Percentiles rank a stretch among this genome's conserved stretches.
Conservation (phyloP, 1,140 invertebrate genomes). For the Rhyacophila brunnea region DNA sequence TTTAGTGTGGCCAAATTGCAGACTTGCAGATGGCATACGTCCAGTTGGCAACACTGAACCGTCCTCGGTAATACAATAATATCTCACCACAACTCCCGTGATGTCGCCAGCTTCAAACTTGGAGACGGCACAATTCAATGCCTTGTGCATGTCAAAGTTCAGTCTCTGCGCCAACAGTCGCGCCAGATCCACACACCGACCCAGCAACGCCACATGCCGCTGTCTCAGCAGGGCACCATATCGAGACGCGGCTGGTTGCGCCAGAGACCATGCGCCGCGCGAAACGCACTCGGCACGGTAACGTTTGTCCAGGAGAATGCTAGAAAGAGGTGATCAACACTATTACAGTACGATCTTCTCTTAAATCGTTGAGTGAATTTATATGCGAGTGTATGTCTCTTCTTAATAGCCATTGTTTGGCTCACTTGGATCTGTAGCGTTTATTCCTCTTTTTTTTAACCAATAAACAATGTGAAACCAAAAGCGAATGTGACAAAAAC, state of each 20-base stretch:
- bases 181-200: constrained; percentile 95
- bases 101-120: constrained; percentile 97
- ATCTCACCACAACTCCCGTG: constrained; percentile 96
- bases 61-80: too few relatives aligned
- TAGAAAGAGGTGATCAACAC: constrained; percentile 52
- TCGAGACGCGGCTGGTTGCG: constrained; percentile 68
- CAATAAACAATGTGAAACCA: too few relatives aligned
- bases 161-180: constrained; percentile 93
- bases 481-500: too few relatives aligned
- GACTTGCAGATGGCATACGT: too few relatives aligned
- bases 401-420: too few relatives aligned
- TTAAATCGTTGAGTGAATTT: too few relatives aligned
- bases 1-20: too few relatives aligned
- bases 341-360: too few relatives aligned
- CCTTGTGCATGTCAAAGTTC: constrained; percentile 94
- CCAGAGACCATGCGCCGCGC: constrained; percentile 78
- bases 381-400: too few relatives aligned
- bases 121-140: constrained; percentile 91
- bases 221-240: constrained; percentile 96
- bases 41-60: too few relatives aligned
- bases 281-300: constrained; percentile 94
- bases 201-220: constrained; percentile 93
- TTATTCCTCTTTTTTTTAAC: too few relatives aligned
- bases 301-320: constrained; percentile 94
- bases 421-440: too few relatives aligned